phyloP scores from a whole-genome alignment of 2,797 vertebrate species.

The Melopsittacus undulatus region DNA sequence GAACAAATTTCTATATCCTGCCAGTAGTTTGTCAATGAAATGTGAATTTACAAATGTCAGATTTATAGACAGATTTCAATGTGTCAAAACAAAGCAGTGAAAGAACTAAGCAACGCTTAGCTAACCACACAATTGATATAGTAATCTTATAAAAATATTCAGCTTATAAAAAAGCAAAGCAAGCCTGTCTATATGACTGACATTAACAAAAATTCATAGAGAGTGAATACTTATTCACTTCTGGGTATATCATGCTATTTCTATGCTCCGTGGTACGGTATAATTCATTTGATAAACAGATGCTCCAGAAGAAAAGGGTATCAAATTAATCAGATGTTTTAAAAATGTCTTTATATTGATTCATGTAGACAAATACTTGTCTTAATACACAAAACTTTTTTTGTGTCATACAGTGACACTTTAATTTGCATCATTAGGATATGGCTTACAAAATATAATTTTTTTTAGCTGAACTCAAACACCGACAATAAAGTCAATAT shows the following conservation, averaged over 20 bases:
- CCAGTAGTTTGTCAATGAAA: background rate
- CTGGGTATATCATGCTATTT: background rate
- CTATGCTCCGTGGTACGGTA: background rate
- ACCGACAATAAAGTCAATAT: background rate
- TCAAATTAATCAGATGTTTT: background rate
- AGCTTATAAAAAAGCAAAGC: background rate
- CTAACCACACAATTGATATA: background rate
- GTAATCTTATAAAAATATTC: background rate
- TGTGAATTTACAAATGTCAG: background rate
- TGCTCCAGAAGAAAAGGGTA: background rate
- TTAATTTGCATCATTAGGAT: background rate
- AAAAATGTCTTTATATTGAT: background rate
- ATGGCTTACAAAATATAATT: background rate
- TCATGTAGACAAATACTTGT: background rate
- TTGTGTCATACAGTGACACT: background rate
- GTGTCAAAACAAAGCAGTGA: background rate
- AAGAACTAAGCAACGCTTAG: background rate
- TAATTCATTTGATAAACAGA: background rate
- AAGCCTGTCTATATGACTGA: background rate
- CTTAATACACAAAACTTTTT: background rate
- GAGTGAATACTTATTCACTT: background rate
- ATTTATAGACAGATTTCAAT: background rate
- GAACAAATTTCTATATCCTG: background rate
- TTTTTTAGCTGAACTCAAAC: background rate
- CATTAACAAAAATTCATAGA: background rate